Evolutionary conservation across 2,888 invertebrate genomes (phyloP), one percentile per base, ranked within the genome.

Genomic region (Agrotis segetum): DNA sequence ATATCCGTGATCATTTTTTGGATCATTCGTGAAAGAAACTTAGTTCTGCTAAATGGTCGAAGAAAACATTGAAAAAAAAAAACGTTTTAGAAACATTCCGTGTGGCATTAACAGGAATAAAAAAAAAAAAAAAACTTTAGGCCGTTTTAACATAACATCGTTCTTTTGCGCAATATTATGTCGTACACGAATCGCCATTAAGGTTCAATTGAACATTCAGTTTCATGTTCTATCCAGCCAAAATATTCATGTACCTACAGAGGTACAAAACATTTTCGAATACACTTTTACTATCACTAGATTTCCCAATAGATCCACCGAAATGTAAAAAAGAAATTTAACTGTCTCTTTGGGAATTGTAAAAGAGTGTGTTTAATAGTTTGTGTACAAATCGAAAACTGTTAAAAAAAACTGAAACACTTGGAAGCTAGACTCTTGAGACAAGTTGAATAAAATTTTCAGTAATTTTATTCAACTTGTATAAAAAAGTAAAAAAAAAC

Each of bases 341-440:
- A 24, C 13, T 1, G 24, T 40, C 24, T 21, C 44, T 29, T 40
- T 44, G 29, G 13, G 44, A 24, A 49, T 50, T 13, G 17, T 2
- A 56, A 77, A 60, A 56, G 14, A 1, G n/a, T 13, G 6, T 50
- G 29, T 21, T 40, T 49, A 50, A 6, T 29, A 46, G 47, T 59
- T 67, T 29, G 21, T 21, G 24, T n/a, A 47, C 29, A 34, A 67
- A 67, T 50, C 29, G 47, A 55, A 50, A 55, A 49, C 14, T 67
- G n/a, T 44, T 16, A 9, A 67, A 56, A 56, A 4, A 76, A 47
- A 66, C n/a, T 13, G 3, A 58, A 1, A 75, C 14, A 75, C 0
- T 0, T 58, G 7, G 1, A 40, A 11, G 40, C 40, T 9, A 40
- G 4, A 47, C 21, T n/a, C 47, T 16, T 3, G 52, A 2, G 47